Conservation (phyloP, 1,140 invertebrate species). For the Diplogasteroides magnus region DNA sequence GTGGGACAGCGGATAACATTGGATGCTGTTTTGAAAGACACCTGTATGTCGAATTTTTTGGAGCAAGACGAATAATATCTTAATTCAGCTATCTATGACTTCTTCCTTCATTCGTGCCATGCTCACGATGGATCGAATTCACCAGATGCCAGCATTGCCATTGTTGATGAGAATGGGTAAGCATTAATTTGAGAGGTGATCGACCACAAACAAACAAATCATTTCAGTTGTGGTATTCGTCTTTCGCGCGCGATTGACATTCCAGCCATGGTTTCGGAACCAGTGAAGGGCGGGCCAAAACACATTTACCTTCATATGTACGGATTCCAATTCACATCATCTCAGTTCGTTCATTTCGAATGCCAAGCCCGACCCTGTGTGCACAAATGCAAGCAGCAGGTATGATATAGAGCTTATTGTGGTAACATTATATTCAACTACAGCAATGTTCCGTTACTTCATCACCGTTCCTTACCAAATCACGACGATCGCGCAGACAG, state of each 20-base stretch:
- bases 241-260: constrained; percentile 30
- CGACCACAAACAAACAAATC: neutral
- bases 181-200: neutral
- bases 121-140: constrained; percentile 33
- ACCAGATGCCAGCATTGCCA: constrained; percentile 27
- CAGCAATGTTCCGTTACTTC: constrained; percentile 19
- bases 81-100: constrained; percentile 34
- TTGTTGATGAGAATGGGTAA: constrained; percentile 34
- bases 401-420: constrained; percentile 3
- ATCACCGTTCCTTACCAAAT: neutral
- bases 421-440: neutral
- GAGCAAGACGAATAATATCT: constrained; percentile 7
- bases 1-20: constrained; percentile 35
- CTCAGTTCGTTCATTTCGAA: constrained; percentile 27
- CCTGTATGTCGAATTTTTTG: constrained; percentile 9
- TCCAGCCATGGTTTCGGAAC: constrained; percentile 21
- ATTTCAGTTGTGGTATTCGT: constrained; percentile 27
- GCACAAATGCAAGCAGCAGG: constrained; percentile 26
- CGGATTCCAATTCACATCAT: constrained; percentile 33
- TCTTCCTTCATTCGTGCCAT: constrained; percentile 34
- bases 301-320: constrained; percentile 37
- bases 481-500: neutral
- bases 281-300: constrained; percentile 27
- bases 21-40: constrained; percentile 29
- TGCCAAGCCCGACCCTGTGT: constrained; percentile 33